phyloP scores from a whole-genome alignment of 1,140 invertebrate genomes.

The Laodelphax striatellus region DNA sequence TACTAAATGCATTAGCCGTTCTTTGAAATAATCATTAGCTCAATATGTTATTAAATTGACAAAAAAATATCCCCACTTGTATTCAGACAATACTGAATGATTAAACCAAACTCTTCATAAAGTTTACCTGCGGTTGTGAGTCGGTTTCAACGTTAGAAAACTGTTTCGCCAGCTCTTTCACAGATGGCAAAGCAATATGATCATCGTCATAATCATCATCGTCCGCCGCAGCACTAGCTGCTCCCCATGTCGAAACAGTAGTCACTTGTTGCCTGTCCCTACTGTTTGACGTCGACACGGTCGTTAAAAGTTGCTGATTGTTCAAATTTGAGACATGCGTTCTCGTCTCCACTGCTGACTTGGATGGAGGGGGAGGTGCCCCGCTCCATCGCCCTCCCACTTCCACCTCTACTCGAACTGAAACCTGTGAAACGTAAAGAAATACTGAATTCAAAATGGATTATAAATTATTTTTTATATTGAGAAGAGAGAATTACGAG shows the following conservation, averaged over 20 bases:
- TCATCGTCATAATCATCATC: slow-evolving; percentile 1
- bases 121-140: not conserved
- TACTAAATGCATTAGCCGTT: no score
- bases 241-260: not conserved
- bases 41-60: no score
- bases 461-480: no score
- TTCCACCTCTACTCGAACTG: slow-evolving; percentile 14
- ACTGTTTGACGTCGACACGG: not conserved
- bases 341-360: not conserved
- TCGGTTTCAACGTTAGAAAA: slow-evolving; percentile 15
- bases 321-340: not conserved
- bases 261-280: not conserved
- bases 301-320: not conserved
- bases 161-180: slow-evolving; percentile 25
- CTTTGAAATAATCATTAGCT: no score
- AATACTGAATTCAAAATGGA: not conserved
- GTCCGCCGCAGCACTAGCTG: not conserved
- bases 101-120: not conserved
- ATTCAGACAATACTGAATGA: no score
- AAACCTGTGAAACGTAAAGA: slow-evolving; percentile 6
- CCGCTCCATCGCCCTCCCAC: slow-evolving; percentile 6
- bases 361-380: not conserved
- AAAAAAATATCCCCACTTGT: no score
- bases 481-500: no score
- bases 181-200: slow-evolving; percentile 18